These are phyloP conservation scores for Automeris io DNA, from an alignment of 2,888 invertebrate species.

Conservation along the genomic window DNA sequence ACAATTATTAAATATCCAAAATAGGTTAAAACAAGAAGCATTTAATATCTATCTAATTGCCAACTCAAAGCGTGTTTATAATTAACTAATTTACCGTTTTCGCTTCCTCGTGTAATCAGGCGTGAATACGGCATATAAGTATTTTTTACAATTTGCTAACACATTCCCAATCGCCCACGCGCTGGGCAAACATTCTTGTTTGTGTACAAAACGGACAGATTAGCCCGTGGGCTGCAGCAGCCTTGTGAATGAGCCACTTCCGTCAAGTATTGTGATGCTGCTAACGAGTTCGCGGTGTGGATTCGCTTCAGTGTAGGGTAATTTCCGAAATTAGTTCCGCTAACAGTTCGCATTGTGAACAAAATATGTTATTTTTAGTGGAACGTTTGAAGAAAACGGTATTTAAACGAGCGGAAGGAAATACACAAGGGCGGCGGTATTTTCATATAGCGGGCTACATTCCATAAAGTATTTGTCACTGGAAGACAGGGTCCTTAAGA, in stretches of 20 bases:
- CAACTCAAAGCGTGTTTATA: neutral
- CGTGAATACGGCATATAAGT: neutral
- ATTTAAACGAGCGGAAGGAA: too few relatives aligned
- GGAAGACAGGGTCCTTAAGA: too few relatives aligned
- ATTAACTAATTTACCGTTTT: slow-evolving; percentile 2
- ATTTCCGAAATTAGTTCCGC: neutral
- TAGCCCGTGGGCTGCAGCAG: slow-evolving; percentile 27
- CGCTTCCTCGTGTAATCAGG: slow-evolving; percentile 1
- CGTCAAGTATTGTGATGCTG: slow-evolving; percentile 14
- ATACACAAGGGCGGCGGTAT: too few relatives aligned
- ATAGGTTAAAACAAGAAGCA: too few relatives aligned
- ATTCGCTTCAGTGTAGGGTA: slow-evolving; percentile 1
- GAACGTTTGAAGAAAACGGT: too few relatives aligned
- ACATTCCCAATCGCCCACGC: slow-evolving; percentile 2
- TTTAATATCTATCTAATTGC: too few relatives aligned
- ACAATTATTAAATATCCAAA: too few relatives aligned
- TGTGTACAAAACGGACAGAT: slow-evolving; percentile 30
- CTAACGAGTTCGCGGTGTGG: neutral
- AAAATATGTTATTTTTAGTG: too few relatives aligned
- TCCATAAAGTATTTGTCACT: too few relatives aligned
- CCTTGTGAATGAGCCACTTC: slow-evolving; percentile 38
- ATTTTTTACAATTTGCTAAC: slow-evolving; percentile 1
- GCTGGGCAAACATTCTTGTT: slow-evolving; percentile 1
- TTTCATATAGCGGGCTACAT: too few relatives aligned
- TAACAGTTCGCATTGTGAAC: too few relatives aligned